Percentiles rank a stretch among this genome's conserved stretches.
Conservation (phyloP, 2,888 invertebrate genomes). For the Drosophila peninsularis region DNA sequence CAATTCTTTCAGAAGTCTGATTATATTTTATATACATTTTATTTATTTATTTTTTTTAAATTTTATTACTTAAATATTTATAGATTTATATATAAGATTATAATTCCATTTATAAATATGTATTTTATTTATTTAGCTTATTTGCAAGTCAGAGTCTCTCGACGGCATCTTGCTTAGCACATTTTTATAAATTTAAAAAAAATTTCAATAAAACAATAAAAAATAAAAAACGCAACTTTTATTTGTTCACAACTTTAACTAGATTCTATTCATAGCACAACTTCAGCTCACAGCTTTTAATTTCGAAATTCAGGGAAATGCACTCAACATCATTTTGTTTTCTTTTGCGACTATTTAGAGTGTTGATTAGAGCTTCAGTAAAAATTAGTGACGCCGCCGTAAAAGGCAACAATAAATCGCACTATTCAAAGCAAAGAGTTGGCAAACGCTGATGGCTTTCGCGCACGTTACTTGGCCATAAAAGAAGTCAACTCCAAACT, state of each 20-base stretch:
- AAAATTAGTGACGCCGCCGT: slow-evolving; percentile 41
- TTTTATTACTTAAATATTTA: too few relatives aligned
- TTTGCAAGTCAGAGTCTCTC: too few relatives aligned
- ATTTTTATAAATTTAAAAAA: background rate
- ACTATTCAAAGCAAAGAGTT: slow-evolving; percentile 10
- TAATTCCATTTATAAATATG: too few relatives aligned
- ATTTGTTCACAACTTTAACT: background rate
- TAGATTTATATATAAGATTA: too few relatives aligned
- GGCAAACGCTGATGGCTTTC: slow-evolving; percentile 19
- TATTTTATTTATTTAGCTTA: too few relatives aligned
- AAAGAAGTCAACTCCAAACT: background rate
- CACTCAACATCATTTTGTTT: background rate
- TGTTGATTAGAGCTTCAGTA: slow-evolving; percentile 17
- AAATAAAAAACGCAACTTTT: background rate
- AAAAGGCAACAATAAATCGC: slow-evolving; percentile 26
- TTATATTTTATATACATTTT: too few relatives aligned
- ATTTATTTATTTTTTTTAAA: too few relatives aligned
- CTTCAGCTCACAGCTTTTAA: background rate
- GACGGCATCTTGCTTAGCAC: background rate
- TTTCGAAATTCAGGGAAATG: slow-evolving; percentile 9
- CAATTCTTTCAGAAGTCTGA: too few relatives aligned
- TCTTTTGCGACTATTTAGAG: slow-evolving; percentile 2
- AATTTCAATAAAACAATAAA: background rate
- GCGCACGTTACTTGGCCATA: slow-evolving; percentile 41
- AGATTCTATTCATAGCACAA: background rate